A percentile compares a stretch with the other conserved stretches of the same genome.
phyloP scores from a whole-genome alignment of 2,888 invertebrate species.

The Macrophya annulata region DNA sequence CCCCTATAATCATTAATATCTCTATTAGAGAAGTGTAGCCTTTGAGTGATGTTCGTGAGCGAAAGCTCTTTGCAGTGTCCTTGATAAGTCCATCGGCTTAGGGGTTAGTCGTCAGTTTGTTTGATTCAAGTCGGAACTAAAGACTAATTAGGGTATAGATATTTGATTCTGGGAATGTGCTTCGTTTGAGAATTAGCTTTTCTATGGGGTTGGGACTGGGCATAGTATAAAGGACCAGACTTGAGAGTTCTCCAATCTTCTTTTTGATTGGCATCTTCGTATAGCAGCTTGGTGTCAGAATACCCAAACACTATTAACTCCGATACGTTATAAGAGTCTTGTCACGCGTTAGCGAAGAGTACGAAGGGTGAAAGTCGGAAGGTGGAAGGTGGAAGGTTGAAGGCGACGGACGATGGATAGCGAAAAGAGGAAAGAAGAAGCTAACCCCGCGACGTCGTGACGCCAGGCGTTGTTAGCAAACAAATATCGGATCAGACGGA shows the following conservation, averaged over 20 bases:
- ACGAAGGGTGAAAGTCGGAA: not conserved
- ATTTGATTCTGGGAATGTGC: not conserved
- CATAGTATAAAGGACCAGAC: not conserved
- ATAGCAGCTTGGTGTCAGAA: constrained; percentile 24
- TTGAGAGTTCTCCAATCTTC: not conserved
- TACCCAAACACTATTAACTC: constrained; percentile 37
- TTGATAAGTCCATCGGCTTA: not conserved
- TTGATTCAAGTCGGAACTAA: not conserved
- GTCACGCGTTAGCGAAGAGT: constrained; percentile 40
- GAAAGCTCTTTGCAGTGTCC: not conserved
- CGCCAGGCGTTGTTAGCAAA: constrained; percentile 23
- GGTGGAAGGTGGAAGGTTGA: not conserved
- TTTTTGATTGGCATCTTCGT: not conserved
- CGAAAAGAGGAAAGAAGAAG: not conserved
- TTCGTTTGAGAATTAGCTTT: not conserved
- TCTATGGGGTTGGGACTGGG: not conserved
- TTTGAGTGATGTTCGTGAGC: not conserved
- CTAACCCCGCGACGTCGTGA: constrained; percentile 29
- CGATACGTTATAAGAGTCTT: constrained; percentile 33
- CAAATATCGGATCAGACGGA: constrained; percentile 39
- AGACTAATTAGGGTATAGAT: not conserved
- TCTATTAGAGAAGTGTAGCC: not conserved
- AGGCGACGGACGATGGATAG: not conserved
- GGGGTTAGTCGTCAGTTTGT: not conserved
- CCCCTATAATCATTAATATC: not conserved